Percentiles rank a stretch among this genome's conserved stretches.
These are phyloP conservation scores for Zosterops japonicus DNA, from an alignment of 2,113 vertebrate genomes.

Conservation along the genomic window DNA sequence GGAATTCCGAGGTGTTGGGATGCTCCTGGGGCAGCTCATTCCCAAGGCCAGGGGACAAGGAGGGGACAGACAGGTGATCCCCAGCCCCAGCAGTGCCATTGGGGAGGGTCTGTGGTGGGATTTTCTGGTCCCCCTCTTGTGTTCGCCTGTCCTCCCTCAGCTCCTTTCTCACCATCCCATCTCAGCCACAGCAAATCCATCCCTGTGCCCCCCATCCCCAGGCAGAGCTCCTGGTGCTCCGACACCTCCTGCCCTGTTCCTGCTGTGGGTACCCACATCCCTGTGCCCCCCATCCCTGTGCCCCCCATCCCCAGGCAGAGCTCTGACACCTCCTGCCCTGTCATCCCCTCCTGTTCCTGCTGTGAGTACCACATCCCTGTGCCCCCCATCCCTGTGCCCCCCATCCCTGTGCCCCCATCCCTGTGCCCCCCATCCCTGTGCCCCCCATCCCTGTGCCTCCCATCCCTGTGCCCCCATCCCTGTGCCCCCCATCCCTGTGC, in stretches of 20 bases:
- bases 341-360: too few relatives aligned
- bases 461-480: neutral
- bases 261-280: too few relatives aligned
- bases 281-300: too few relatives aligned
- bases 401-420: too few relatives aligned
- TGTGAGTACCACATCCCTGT: too few relatives aligned
- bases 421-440: too few relatives aligned
- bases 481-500: neutral
- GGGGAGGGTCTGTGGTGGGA: rapidly evolving
- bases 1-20: neutral
- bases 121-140: neutral
- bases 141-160: neutral
- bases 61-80: neutral
- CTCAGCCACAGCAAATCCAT: neutral
- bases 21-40: neutral
- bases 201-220: neutral
- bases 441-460: too few relatives aligned
- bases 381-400: too few relatives aligned
- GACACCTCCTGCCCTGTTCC: too few relatives aligned
- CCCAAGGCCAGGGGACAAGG: neutral
- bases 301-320: too few relatives aligned
- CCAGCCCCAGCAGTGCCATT: neutral
- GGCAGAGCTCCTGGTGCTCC: too few relatives aligned
- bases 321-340: too few relatives aligned
- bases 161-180: neutral